These are phyloP conservation scores for Melangyna quadrimaculata DNA, from an alignment of 2,888 invertebrate species.

Conservation along the genomic window DNA sequence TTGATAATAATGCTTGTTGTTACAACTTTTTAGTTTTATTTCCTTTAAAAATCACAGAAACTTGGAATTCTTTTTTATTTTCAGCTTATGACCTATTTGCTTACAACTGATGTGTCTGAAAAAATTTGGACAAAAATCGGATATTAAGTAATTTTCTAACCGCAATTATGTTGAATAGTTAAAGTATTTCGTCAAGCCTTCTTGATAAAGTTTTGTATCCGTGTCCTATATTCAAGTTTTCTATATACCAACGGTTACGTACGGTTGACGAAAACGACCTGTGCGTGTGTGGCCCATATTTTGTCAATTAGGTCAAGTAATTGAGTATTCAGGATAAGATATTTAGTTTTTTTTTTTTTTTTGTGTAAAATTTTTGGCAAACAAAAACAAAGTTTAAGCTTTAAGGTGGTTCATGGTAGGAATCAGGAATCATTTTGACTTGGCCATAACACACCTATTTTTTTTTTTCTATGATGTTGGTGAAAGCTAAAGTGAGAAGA, in stretches of 20 bases:
- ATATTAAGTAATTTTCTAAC: neutral
- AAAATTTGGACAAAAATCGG: neutral
- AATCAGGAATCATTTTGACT: neutral
- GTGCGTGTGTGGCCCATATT: conserved; percentile 44
- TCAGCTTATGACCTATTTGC: neutral
- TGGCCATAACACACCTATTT: conserved; percentile 1
- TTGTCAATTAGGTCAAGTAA: conserved; percentile 52
- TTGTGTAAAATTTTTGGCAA: neutral
- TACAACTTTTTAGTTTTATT: neutral
- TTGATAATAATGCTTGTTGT: neutral
- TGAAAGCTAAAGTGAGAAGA: conserved; percentile 16
- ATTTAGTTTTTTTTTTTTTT: neutral
- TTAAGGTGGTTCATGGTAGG: neutral
- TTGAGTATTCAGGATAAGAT: conserved; percentile 45
- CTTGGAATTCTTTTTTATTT: neutral
- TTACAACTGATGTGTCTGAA: neutral
- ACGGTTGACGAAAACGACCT: neutral
- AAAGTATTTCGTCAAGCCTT: conserved; percentile 5
- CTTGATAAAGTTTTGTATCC: neutral
- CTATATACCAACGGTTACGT: neutral
- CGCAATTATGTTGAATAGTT: neutral
- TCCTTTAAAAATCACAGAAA: neutral
- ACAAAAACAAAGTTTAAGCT: neutral
- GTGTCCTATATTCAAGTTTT: neutral
- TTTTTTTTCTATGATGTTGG: neutral